Evolutionary conservation across 2,888 invertebrate species (phyloP), one percentile per base, ranked within the genome.

Genomic region (Incurvaria masculella): DNA sequence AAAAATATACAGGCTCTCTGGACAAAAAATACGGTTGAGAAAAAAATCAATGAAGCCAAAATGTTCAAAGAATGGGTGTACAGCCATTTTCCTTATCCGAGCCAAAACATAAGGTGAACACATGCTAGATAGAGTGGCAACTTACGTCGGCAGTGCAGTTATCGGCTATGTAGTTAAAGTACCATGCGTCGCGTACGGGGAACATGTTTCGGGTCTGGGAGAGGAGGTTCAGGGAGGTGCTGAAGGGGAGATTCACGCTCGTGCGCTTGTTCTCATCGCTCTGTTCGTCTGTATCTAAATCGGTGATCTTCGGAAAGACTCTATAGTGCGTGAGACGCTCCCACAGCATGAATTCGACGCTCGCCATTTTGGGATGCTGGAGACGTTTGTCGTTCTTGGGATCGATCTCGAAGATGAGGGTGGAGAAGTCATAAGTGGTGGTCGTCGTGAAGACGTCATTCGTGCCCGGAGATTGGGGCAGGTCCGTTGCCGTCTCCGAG

Each of bases 301-400:
- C 14, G 0, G 69, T 68, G 2, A 75, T 66, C 48, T 71, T 72
- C 1, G 75, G 76, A 51, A 66, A 69, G 1, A 75, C 62, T 18
- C 64, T 59, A 42, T 61, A 59, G 45, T 64, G 65, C 1, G 72
- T 64, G 8, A 75, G 53, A 21, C 68, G 61, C 48, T 79, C 76
- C 78, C 79, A 78, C 8, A 78, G 57, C 52, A 79, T 76, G 11
- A 79, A 64, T 49, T 79, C 71, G 51, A 76, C 64, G 49, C 70
- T 72, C 0, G 69, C 64, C 23, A 76, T 56, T 27, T 59, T 63
- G 0, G 61, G 57, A 44, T 69, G 51, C 2, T 6, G 61, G 0
- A 65, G 59, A 20, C 60, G 55, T 39, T 72, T 67, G 2, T 53
- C 56, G n/a, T n/a, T n/a, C 17, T 59, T 56, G 0, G 65, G 58